These are phyloP conservation scores for Danionella dracula DNA, from an alignment of 2,797 vertebrate genomes.

Conservation along the genomic window DNA sequence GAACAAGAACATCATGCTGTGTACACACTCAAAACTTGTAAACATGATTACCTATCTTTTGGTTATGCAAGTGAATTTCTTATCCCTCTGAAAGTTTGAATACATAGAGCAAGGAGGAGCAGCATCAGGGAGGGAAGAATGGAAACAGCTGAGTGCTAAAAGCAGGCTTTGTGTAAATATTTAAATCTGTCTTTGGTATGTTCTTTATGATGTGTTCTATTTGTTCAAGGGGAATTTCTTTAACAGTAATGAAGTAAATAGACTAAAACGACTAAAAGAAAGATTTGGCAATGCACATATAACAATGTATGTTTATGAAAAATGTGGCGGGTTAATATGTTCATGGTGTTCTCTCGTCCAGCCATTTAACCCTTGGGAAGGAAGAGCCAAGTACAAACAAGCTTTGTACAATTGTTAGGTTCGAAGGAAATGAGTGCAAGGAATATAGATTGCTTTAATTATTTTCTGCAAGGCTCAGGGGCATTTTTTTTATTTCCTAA, in stretches of 20 bases:
- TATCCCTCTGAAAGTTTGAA: too few relatives aligned
- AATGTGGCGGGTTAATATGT: constrained; percentile 10
- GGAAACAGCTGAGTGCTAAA: too few relatives aligned
- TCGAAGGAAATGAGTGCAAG: constrained; percentile 7
- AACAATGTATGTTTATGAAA: constrained; percentile 17
- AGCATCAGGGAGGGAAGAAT: too few relatives aligned
- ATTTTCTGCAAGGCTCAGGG: constrained; percentile 6
- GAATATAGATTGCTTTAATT: constrained; percentile 32
- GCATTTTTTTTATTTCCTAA: neutral
- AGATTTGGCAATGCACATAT: constrained; percentile 11
- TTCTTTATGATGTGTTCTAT: too few relatives aligned
- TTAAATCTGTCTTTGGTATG: too few relatives aligned
- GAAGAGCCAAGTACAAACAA: constrained; percentile 17
- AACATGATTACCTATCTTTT: too few relatives aligned
- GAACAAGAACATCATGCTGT: too few relatives aligned
- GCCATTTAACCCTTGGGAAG: neutral
- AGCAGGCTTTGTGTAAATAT: too few relatives aligned
- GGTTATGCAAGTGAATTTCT: too few relatives aligned
- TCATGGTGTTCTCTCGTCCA: constrained; percentile 20
- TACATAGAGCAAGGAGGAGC: too few relatives aligned
- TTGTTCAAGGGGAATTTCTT: too few relatives aligned
- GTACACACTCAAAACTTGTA: too few relatives aligned
- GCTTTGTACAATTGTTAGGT: constrained; percentile 19
- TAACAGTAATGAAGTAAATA: constrained; percentile 47
- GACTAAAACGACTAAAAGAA: neutral